Conservation (phyloP, 2,888 invertebrate genomes). For the Thelaira solivaga region DNA sequence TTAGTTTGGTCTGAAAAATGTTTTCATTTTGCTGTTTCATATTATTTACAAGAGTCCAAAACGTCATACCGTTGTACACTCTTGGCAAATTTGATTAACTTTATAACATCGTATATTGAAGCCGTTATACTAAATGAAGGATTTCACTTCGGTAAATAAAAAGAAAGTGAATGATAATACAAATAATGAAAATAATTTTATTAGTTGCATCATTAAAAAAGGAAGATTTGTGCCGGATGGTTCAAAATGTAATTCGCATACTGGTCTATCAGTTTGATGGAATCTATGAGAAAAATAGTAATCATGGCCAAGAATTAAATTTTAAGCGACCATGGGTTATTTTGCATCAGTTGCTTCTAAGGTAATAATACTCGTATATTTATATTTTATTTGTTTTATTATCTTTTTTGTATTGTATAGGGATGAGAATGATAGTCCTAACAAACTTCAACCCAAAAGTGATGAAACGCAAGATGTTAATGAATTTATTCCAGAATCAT, state of each 20-base stretch:
- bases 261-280: constrained; percentile 85
- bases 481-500: constrained; percentile 82
- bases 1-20: constrained; percentile 88
- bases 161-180: neutral
- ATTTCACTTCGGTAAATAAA: constrained; percentile 77
- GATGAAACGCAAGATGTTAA: constrained; percentile 77
- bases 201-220: constrained; percentile 28
- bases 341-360: constrained; percentile 86
- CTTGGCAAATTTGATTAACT: constrained; percentile 78
- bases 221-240: constrained; percentile 53
- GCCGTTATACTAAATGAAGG: constrained; percentile 79
- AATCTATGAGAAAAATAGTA: constrained; percentile 79
- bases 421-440: constrained; percentile 80
- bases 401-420: constrained; percentile 70
- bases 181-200: too few relatives aligned
- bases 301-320: constrained; percentile 83
- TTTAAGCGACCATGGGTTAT: constrained; percentile 89
- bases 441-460: constrained; percentile 52
- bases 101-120: constrained; percentile 76
- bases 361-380: constrained; percentile 71
- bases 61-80: constrained; percentile 77
- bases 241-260: constrained; percentile 61
- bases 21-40: constrained; percentile 84
- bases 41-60: constrained; percentile 79
- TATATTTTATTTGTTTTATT: neutral